Base-by-base conservation (phyloP, 2,797 vertebrate species). In the Anabas testudineus region DNA sequence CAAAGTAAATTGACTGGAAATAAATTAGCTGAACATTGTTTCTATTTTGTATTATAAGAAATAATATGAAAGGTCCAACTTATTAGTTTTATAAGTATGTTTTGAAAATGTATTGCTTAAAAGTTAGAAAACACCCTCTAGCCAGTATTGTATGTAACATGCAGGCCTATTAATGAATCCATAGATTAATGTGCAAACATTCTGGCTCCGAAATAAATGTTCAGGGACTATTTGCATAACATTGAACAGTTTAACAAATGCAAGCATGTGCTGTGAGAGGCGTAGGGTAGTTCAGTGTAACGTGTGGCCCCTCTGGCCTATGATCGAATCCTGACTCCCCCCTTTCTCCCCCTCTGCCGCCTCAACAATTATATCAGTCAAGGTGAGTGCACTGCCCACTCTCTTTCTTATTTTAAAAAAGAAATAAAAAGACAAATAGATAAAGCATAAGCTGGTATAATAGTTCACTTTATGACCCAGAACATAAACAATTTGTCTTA, bases 321-420 rank as follows among this genome's bases (percentile, higher is more conserved):
- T 55, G 37, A 67, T 86, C 7, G 59, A 88, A 81, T 81, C 71
- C 49, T 46, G 57, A 65, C 74, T 62, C 53, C 53, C 67, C 70
- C 51, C 39, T 24, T 34, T 56, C 71, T 53, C 55, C 54, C 57
- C 48, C 68, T 69, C 62, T 54, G 62, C 82, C 75, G 71, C 78
- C 75, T 84, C 67, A 76, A 84, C 88, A 83, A 83, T 89, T 74
- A 82, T 84, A 85, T 83, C 78, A 76, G 80, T 77, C 74, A 84
- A 90, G 81, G 84, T 88, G 87, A 89, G 74, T 37, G 28, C 51
- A 73, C 69, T 60, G 39, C 67, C 71, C 62, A 21, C 43, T 19
- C 43, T 67, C 71, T 85, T 57, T 9, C 48, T 65, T n/a, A 70
- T 7, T 63, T 51, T 56, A n/a, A n/a, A n/a, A n/a, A n/a, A 34